Percentiles rank a stretch among this genome's conserved stretches.
Evolutionary conservation across 2,113 vertebrate genomes (phyloP).

Genomic region (Clarias macrocephalus): DNA sequence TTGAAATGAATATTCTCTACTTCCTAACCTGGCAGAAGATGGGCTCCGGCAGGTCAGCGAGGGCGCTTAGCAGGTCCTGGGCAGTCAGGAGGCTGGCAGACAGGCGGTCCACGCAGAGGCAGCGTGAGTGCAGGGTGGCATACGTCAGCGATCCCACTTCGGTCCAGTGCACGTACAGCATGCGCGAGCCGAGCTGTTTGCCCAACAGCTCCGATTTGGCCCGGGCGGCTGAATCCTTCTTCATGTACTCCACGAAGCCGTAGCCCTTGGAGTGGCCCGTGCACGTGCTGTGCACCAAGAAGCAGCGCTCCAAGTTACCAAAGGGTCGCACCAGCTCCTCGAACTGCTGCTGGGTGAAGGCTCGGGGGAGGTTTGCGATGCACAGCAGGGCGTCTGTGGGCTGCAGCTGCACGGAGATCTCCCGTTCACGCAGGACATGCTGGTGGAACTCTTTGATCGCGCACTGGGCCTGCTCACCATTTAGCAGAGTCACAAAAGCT

Average conservation of each 20-base stretch:
- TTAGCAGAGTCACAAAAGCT: slow-evolving; percentile 89
- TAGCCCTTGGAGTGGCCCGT: slow-evolving; percentile 90
- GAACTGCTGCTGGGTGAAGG: slow-evolving; percentile 86
- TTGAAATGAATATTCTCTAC: not conserved
- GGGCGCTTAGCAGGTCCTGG: slow-evolving; percentile 72
- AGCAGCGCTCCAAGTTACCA: slow-evolving; percentile 90
- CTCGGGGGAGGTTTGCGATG: slow-evolving; percentile 85
- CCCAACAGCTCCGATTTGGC: slow-evolving; percentile 90
- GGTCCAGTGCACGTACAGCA: slow-evolving; percentile 92
- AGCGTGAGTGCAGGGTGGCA: slow-evolving; percentile 82
- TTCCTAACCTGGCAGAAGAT: slow-evolving; percentile 86
- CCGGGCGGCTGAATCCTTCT: slow-evolving; percentile 88
- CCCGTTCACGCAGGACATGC: slow-evolving; percentile 79
- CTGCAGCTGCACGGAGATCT: slow-evolving; percentile 89
- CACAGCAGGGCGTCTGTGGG: slow-evolving; percentile 88
- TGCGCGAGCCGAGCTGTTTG: slow-evolving; percentile 84
- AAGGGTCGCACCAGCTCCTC: slow-evolving; percentile 92
- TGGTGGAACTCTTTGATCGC: slow-evolving; percentile 85
- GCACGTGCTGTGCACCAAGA: slow-evolving; percentile 82
- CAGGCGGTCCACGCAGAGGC: slow-evolving; percentile 85
- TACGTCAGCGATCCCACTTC: slow-evolving; percentile 84
- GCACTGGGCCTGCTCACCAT: slow-evolving; percentile 87
- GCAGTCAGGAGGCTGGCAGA: slow-evolving; percentile 75
- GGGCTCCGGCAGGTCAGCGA: slow-evolving; percentile 72
- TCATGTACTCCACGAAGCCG: slow-evolving; percentile 95